Percentiles rank a stretch among this genome's conserved stretches.
Conservation (phyloP, 2,888 invertebrate species). For the Hyles lineata region DNA sequence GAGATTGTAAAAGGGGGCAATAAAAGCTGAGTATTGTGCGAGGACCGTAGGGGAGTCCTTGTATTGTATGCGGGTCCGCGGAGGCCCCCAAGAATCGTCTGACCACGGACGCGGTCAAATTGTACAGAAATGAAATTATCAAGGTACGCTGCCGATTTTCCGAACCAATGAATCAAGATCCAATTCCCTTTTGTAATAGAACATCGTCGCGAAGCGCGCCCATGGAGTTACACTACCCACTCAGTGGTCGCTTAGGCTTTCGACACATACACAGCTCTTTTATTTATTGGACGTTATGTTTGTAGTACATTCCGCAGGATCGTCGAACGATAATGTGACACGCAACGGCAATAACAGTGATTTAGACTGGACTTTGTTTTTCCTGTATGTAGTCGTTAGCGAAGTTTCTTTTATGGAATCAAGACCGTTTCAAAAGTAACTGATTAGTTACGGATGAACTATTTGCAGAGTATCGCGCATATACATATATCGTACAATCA, state of each 20-base stretch:
- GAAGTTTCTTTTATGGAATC: slow-evolving; percentile 36
- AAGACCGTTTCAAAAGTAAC: slow-evolving; percentile 31
- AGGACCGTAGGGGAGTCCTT: slow-evolving; percentile 78
- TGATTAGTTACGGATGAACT: slow-evolving; percentile 22
- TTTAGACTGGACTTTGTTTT: slow-evolving; percentile 51
- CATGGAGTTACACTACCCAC: slow-evolving; percentile 80
- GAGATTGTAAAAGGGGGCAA: slow-evolving; percentile 85
- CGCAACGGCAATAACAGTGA: slow-evolving; percentile 57
- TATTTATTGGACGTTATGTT: slow-evolving; percentile 51
- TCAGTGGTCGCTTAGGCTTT: slow-evolving; percentile 73
- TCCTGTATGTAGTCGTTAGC: slow-evolving; percentile 40
- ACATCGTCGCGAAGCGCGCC: slow-evolving; percentile 82
- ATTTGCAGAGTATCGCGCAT: neutral
- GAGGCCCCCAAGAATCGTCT: slow-evolving; percentile 81
- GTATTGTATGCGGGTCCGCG: slow-evolving; percentile 80
- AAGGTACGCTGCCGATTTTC: slow-evolving; percentile 85
- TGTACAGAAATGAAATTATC: slow-evolving; percentile 86
- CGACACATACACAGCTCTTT: slow-evolving; percentile 59
- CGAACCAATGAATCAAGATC: slow-evolving; percentile 85
- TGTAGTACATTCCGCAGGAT: slow-evolving; percentile 55
- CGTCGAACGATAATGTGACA: slow-evolving; percentile 60
- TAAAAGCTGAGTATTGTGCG: slow-evolving; percentile 84
- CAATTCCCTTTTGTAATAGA: slow-evolving; percentile 86
- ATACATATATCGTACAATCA: neutral
- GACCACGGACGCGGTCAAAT: slow-evolving; percentile 84